Base-by-base conservation (phyloP, 2,888 invertebrate genomes). In the Callinectes sapidus region DNA sequence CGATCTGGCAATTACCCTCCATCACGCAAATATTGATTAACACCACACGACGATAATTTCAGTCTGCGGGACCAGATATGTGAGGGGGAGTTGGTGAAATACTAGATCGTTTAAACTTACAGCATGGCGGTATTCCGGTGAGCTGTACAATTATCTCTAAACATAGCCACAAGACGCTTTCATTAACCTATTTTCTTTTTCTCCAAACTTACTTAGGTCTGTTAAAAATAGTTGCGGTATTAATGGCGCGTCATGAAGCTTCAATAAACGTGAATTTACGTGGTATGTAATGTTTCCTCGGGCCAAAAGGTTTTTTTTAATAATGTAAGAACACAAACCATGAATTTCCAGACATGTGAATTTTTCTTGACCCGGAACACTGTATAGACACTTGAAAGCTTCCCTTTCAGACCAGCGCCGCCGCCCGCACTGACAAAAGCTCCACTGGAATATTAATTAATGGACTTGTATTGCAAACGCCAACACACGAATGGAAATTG, bases 21-120 rank as follows among this genome's bases (percentile, higher is more conserved):
- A 81, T 81, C 81, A 81, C 81, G 81, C 81, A 81, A 81, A 35
- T 81, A 81, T 81, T 81, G 81, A 81, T 81, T 35, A 81, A 35
- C 81, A 81, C 81, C 81, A 81, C 16, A 81, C 16, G 81, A 81
- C 81, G 81, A 81, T 81, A 81, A 81, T 81, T 81, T 35, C 81
- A 32, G 81, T 35, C 32, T 81, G 81, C 81, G 81, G 35, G 81
- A 81, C 81, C 81, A 35, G 81, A 81, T 81, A 16, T 32, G 81
- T 81, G 81, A 81, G 35, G 81, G 81, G 81, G 81, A 81, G 81
- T 35, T 35, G 81, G 14, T 81, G 81, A 81, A 81, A 81, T 81
- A 81, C 81, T 81, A 81, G 35, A 81, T 81, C 81, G 81, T 81
- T 35, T 81, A 81, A 81, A 81, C 81, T 35, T 81, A 28, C 81